These are phyloP conservation scores for Drosophila jambulina DNA, from an alignment of 1,140 invertebrate genomes.

Conservation along the genomic window DNA sequence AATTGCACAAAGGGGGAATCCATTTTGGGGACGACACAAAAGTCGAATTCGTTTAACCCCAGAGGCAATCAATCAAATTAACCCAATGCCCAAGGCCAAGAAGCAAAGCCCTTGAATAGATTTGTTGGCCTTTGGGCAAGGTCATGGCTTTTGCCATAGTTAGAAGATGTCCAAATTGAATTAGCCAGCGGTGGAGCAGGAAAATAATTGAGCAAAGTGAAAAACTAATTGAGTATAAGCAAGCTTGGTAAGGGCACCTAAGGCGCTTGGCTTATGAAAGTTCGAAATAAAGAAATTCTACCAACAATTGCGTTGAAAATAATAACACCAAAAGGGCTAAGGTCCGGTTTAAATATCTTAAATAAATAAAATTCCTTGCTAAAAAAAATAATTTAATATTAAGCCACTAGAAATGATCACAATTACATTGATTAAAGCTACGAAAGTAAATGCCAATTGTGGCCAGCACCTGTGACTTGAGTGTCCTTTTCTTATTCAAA, in stretches of 20 bases:
- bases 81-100: constrained; percentile 32
- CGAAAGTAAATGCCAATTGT: background rate
- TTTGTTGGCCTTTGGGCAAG: constrained; percentile 38
- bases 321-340: background rate
- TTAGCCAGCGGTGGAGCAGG: constrained; percentile 8
- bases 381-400: background rate
- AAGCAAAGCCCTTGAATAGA: constrained; percentile 31
- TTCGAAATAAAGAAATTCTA: background rate
- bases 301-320: background rate
- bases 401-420: background rate
- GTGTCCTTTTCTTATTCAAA: constrained; percentile 8
- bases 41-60: constrained; percentile 18
- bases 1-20: constrained; percentile 7
- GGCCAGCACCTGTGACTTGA: constrained; percentile 13
- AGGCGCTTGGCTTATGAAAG: background rate
- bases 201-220: constrained; percentile 35
- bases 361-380: background rate
- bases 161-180: constrained; percentile 32
- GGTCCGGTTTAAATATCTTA: background rate
- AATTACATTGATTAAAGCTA: background rate
- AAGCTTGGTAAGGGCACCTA: background rate
- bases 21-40: constrained; percentile 5
- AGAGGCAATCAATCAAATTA: constrained; percentile 61
- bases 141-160: constrained; percentile 14
- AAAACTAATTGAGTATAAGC: constrained; percentile 41